phyloP scores from a whole-genome alignment of 2,888 invertebrate species.

The Parnassius mnemosyne region DNA sequence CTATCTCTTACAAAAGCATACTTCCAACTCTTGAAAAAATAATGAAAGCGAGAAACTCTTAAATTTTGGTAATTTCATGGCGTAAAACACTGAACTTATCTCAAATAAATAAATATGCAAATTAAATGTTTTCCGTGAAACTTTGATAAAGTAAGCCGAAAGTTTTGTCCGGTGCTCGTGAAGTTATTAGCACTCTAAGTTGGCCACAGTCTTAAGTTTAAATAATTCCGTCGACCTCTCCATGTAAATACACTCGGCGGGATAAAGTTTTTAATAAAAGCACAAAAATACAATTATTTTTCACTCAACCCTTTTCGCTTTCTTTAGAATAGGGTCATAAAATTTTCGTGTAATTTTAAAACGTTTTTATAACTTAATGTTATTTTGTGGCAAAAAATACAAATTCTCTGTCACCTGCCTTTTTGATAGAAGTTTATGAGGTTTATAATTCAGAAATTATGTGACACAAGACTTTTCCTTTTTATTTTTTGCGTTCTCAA shows the following conservation, averaged over 20 bases:
- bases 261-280: conserved; percentile 31
- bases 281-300: conserved; percentile 32
- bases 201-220: conserved; percentile 56
- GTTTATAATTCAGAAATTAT: too few relatives aligned
- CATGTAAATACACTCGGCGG: conserved; percentile 56
- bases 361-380: conserved; percentile 11
- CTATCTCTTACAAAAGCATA: conserved; percentile 2
- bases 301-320: conserved; percentile 25
- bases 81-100: conserved; percentile 28
- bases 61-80: conserved; percentile 24
- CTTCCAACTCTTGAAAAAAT: conserved; percentile 5
- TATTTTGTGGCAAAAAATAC: conserved; percentile 5
- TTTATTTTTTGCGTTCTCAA: too few relatives aligned
- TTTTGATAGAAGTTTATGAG: too few relatives aligned
- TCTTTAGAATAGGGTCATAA: conserved; percentile 16
- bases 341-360: conserved; percentile 13
- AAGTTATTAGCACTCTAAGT: conserved; percentile 60
- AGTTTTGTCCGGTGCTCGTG: conserved; percentile 39
- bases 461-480: too few relatives aligned
- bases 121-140: conserved; percentile 56
- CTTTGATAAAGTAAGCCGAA: conserved; percentile 48
- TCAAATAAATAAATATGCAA: conserved; percentile 47
- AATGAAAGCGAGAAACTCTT: conserved; percentile 13
- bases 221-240: conserved; percentile 61
- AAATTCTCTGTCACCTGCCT: background rate